Evolutionary conservation across 2,113 vertebrate genomes (phyloP), one percentile per base, ranked within the genome.

Genomic region (Menidia beryllina): DNA sequence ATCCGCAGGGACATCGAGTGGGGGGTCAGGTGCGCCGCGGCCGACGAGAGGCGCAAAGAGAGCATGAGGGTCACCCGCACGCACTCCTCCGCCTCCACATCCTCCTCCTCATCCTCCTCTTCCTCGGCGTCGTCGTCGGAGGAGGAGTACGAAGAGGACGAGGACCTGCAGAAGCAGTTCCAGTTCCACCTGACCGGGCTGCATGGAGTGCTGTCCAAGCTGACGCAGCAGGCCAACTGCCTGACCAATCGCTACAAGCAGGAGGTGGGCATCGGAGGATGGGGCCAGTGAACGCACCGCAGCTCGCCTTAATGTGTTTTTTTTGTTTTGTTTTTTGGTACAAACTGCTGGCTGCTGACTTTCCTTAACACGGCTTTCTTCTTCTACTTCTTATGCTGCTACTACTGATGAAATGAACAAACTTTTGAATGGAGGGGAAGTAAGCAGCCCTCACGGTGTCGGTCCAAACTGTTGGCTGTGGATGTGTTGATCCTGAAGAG

Each of bases 241-340:
- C 95, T 99, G 67, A 98, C 97, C 77, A 96, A 96, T 89, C 93
- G 97, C 90, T 98, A 99, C 93, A 98, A 98, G 79, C 91, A 98
- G 91, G 97, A 98, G 91, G 94, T 98, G 19, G 97, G 96, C 54
- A 95, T 97, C 74, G 91, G 94, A 76, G 95, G 93, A 68, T 98
- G 96, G 95, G 96, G 95, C 56, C 95, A 96, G 69, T 98, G 61
- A 89, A 1, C 34, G 2, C 25, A 24, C 8, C 15, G 20, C 55
- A 43, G 30, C 48, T 36, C 3, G 2, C 10, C 7, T 25, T 20
- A 4, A 30, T 38, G 14, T 12, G 10, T 49, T 43, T 47, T 30
- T n/a, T 41, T 13, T 12, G 3, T 24, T 38, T 2, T 52, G 1
- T 26, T 17, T 5, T 34, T 11, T 21, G n/a, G n/a, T 14, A 3